phyloP scores from a whole-genome alignment of 2,113 vertebrate genomes.

The Gymnorhina tibicen region DNA sequence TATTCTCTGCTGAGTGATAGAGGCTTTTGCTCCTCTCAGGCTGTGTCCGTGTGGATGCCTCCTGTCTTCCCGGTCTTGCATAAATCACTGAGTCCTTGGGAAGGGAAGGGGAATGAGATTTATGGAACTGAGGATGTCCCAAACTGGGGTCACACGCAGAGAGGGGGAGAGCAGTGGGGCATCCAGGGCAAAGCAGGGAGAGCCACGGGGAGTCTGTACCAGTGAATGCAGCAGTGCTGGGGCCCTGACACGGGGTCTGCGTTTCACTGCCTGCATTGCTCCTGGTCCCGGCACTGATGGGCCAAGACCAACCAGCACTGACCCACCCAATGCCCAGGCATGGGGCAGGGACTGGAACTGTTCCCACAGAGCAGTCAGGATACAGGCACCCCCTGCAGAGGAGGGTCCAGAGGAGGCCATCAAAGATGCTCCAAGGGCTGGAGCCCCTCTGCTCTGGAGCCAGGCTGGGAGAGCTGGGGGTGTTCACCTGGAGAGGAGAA shows the following conservation, averaged over 20 bases:
- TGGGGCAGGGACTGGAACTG: neutral
- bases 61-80: neutral
- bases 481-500: neutral
- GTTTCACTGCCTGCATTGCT: neutral
- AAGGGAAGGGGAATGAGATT: neutral
- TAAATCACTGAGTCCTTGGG: neutral
- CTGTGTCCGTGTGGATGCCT: neutral
- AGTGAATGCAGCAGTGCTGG: neutral
- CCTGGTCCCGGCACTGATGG: fast-evolving
- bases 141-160: neutral
- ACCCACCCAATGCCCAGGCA: neutral
- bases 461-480: neutral
- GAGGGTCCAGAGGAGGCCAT: neutral
- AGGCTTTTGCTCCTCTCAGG: neutral
- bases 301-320: neutral
- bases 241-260: neutral
- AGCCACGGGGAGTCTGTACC: neutral
- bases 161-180: neutral
- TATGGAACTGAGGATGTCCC: neutral
- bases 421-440: fast-evolving
- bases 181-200: neutral
- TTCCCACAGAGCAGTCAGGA: neutral
- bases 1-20: conserved; percentile 26
- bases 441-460: neutral
- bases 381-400: neutral